phyloP scores from a whole-genome alignment of 2,113 vertebrate genomes.

The Stercorarius parasiticus region DNA sequence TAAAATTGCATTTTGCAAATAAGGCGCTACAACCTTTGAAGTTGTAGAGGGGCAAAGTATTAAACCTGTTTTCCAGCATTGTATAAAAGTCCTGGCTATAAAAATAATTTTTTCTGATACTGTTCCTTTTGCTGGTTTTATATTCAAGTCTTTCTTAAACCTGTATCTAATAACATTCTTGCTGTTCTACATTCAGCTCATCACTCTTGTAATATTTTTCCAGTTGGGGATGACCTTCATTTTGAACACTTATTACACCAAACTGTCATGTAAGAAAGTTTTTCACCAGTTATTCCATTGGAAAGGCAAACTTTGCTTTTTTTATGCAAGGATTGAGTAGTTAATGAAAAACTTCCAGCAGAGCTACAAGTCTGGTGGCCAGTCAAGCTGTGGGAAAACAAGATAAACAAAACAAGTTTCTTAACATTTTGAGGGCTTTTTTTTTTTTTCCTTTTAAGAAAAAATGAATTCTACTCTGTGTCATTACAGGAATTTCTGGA shows the following conservation, averaged over 20 bases:
- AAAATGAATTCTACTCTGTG: background rate
- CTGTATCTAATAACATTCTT: background rate
- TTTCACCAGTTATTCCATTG: background rate
- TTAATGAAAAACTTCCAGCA: background rate
- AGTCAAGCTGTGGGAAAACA: background rate
- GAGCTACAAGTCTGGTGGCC: background rate
- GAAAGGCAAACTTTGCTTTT: background rate
- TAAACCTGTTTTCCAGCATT: background rate
- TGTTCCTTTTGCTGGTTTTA: background rate
- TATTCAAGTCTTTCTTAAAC: background rate
- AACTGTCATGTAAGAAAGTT: background rate
- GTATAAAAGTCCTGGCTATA: background rate
- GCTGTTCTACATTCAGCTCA: background rate
- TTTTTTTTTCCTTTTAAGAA: background rate
- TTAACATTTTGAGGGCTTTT: background rate
- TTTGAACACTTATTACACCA: background rate
- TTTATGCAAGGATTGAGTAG: background rate
- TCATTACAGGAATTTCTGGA: slow-evolving; percentile 30
- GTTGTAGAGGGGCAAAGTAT: background rate
- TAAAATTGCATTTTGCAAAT: background rate
- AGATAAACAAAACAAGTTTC: background rate
- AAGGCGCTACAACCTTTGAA: background rate
- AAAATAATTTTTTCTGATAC: background rate
- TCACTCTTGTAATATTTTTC: background rate
- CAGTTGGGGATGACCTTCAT: background rate